Evolutionary conservation across 2,888 invertebrate genomes (phyloP).

Genomic region (Tinea pellionella): DNA sequence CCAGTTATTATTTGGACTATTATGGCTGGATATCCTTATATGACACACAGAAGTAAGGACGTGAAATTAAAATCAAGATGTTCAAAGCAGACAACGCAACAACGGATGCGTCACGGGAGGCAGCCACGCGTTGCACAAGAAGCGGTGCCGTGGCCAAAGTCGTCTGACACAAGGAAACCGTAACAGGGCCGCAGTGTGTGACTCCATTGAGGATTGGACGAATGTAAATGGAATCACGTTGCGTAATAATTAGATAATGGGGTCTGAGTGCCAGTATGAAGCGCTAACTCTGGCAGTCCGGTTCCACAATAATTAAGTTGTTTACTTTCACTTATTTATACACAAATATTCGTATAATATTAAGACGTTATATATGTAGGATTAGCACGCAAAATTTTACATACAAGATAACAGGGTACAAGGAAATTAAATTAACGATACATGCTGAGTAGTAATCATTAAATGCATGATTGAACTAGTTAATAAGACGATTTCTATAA

Average conservation of each 20-base stretch:
- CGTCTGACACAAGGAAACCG: slow-evolving; percentile 32
- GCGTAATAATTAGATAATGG: slow-evolving; percentile 48
- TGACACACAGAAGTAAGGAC: not conserved
- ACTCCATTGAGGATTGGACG: slow-evolving; percentile 22
- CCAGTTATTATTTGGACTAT: too few species aligned
- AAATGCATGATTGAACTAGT: slow-evolving; percentile 55
- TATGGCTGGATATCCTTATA: too few species aligned
- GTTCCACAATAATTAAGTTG: slow-evolving; percentile 2
- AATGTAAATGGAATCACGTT: slow-evolving; percentile 40
- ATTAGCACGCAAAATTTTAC: not conserved
- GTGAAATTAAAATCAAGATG: not conserved
- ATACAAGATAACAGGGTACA: not conserved
- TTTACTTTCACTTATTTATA: not conserved
- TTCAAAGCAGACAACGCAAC: slow-evolving; percentile 5
- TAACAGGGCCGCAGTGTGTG: slow-evolving; percentile 33
- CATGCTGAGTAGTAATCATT: slow-evolving; percentile 29
- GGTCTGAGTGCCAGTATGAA: slow-evolving; percentile 17
- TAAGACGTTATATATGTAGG: not conserved
- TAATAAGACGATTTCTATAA: slow-evolving; percentile 63
- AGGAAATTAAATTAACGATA: slow-evolving; percentile 1
- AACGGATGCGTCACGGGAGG: slow-evolving; percentile 31
- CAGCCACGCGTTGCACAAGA: slow-evolving; percentile 36
- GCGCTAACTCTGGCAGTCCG: slow-evolving; percentile 5
- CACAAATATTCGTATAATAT: not conserved
- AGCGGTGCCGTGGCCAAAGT: slow-evolving; percentile 23